Evolutionary conservation across 1,140 invertebrate species (phyloP).

Genomic region (Tetramorium parvispinum): DNA sequence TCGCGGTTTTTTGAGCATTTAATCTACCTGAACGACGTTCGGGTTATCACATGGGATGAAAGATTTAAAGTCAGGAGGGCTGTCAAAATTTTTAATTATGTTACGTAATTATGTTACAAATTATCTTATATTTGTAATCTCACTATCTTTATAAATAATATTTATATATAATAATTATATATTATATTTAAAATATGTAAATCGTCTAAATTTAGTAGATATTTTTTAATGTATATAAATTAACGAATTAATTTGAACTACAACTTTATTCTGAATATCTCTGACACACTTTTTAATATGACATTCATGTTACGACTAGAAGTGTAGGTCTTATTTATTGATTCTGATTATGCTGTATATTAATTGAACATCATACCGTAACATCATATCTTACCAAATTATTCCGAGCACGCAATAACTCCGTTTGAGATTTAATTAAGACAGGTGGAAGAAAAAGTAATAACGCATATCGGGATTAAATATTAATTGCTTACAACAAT

Average conservation of each 20-base stretch:
- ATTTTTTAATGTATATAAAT: not conserved
- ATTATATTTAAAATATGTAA: not conserved
- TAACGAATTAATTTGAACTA: not conserved
- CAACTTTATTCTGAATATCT: not conserved
- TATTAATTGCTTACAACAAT: not conserved
- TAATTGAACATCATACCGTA: not conserved
- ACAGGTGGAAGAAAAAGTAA: not conserved
- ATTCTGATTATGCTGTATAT: not conserved
- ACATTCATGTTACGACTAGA: not conserved
- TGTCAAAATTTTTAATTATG: slow-evolving; percentile 9
- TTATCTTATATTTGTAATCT: not conserved
- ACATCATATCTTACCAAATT: slow-evolving; percentile 19
- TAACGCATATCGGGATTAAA: not conserved
- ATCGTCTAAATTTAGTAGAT: not conserved
- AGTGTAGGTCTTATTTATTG: slow-evolving; percentile 18
- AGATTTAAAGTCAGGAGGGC: not conserved
- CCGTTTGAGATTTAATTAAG: slow-evolving; percentile 46
- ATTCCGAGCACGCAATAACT: slow-evolving; percentile 39
- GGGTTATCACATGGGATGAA: not conserved
- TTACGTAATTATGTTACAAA: not conserved
- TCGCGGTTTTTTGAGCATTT: slow-evolving; percentile 19
- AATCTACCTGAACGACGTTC: slow-evolving; percentile 19
- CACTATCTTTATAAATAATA: no score
- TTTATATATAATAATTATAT: not conserved
- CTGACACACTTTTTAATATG: not conserved